phyloP scores from a whole-genome alignment of 2,797 vertebrate species.

The Thaleichthys pacificus region DNA sequence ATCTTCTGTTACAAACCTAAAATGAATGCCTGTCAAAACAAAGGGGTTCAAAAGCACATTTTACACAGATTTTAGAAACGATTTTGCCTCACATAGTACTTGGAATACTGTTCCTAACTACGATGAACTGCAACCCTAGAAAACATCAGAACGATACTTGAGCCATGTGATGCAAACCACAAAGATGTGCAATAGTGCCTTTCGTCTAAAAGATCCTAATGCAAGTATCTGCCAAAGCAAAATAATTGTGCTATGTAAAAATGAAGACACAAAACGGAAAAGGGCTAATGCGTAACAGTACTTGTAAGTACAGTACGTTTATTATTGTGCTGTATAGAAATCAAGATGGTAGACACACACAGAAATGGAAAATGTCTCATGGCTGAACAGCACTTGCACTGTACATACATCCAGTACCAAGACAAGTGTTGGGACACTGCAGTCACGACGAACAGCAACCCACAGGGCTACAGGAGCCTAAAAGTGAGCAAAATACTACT shows the following conservation, averaged over 20 bases:
- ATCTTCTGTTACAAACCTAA: constrained; percentile 4
- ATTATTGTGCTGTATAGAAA: neutral
- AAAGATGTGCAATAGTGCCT: constrained; percentile 6
- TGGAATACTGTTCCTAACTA: neutral
- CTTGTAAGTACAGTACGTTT: too few relatives aligned
- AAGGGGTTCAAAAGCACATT: constrained; percentile 13
- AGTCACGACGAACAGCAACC: constrained; percentile 33
- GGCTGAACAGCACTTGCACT: constrained; percentile 16
- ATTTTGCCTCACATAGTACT: neutral
- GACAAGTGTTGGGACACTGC: constrained; percentile 29
- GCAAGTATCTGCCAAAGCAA: constrained; percentile 17
- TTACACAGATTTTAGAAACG: constrained; percentile 4
- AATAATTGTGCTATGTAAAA: too few relatives aligned
- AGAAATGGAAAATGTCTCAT: constrained; percentile 6
- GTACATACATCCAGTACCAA: constrained; percentile 25
- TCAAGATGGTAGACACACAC: constrained; percentile 6
- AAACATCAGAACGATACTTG: neutral
- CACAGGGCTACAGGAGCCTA: constrained; percentile 37
- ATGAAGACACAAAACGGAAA: too few relatives aligned
- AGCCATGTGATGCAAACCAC: neutral
- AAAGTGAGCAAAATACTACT: constrained; percentile 40
- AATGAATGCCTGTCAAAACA: constrained; percentile 17
- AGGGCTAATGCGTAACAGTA: too few relatives aligned
- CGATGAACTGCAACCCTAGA: neutral
- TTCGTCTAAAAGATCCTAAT: constrained; percentile 16